These are phyloP conservation scores for Xestia rhomboidea DNA, from an alignment of 2,888 invertebrate species.

Conservation along the genomic window DNA sequence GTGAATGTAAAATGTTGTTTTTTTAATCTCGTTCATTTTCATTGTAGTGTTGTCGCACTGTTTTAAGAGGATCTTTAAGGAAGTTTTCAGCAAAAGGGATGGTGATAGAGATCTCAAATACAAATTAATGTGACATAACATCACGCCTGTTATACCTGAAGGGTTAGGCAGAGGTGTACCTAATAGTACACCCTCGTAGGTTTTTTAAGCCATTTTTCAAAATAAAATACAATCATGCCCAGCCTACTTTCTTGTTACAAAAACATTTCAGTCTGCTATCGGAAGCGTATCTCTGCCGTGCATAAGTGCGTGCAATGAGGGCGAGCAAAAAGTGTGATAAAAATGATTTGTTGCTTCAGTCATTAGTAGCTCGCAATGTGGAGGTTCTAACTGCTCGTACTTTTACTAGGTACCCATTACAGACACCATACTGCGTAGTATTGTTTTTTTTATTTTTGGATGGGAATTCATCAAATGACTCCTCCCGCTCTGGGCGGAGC, in stretches of 20 bases:
- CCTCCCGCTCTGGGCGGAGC: no score
- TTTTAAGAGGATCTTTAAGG: background rate
- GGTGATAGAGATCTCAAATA: no score
- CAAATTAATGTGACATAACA: background rate
- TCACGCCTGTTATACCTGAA: background rate
- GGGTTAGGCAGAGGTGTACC: background rate
- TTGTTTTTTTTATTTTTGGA: no score
- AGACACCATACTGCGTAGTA: no score
- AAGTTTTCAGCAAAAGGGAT: background rate
- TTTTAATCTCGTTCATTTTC: background rate
- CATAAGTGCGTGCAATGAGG: slow-evolving; percentile 7
- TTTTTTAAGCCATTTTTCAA: background rate
- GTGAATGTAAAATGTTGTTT: background rate
- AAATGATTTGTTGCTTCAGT: slow-evolving; percentile 29
- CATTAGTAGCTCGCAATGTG: slow-evolving; percentile 18
- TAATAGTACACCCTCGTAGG: background rate
- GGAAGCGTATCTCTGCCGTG: background rate
- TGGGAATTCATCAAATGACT: no score
- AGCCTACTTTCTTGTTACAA: background rate
- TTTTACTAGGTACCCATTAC: background rate
- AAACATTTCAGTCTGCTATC: slow-evolving; percentile 9
- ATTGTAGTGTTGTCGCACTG: background rate
- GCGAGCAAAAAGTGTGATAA: slow-evolving; percentile 39
- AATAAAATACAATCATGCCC: background rate
- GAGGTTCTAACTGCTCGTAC: background rate